Base-by-base conservation (phyloP, 2,888 invertebrate genomes). In the Sesamia inferens region DNA sequence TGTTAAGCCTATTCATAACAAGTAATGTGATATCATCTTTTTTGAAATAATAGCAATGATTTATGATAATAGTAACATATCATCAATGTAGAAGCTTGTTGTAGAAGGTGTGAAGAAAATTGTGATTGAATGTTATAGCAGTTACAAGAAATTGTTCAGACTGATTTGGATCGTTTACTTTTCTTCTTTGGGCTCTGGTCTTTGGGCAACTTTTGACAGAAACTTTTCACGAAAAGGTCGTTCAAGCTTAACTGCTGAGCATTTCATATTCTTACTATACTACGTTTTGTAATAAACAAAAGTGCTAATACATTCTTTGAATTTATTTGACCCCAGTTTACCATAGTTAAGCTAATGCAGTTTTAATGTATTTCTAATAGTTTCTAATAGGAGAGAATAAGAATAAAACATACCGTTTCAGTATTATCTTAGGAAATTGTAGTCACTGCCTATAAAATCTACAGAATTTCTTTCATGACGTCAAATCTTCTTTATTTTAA, bases 401-500 rank as follows among this genome's bases (percentile, higher is more conserved):
- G 24, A 78, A 68, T 58, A 48, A 24, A 55, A 68, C 31, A 13
- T 54, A 73, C 68, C 51, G 57, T 72, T 78, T 51, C 11, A 14
- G 24, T 66, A 14, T 68, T 71, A 65, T 55, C 44, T 68, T 22
- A 51, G 39, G 68, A 48, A 57, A 63, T 58, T 65, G 71, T 31
- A 55, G 57, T 58, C 10, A n/a, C 42, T n/a, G 22, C 31, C 24
- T 62, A 54, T 63, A 61, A 55, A 76, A 22, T 42, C 42, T 58
- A 42, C 67, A 81, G 16, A 57, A 71, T 70, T 74, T 67, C 31
- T 78, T 62, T 63, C 68, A 47, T 73, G 59, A 58, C 54, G 66
- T 71, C 63, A 64, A 72, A 77, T 76, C 39, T 73, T 78, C 83
- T 51, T 74, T 74, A 79, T 84, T 51, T 74, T 74, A 79, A 69